Base-by-base conservation (phyloP, 2,113 vertebrate species). In the Apteryx mantelli region DNA sequence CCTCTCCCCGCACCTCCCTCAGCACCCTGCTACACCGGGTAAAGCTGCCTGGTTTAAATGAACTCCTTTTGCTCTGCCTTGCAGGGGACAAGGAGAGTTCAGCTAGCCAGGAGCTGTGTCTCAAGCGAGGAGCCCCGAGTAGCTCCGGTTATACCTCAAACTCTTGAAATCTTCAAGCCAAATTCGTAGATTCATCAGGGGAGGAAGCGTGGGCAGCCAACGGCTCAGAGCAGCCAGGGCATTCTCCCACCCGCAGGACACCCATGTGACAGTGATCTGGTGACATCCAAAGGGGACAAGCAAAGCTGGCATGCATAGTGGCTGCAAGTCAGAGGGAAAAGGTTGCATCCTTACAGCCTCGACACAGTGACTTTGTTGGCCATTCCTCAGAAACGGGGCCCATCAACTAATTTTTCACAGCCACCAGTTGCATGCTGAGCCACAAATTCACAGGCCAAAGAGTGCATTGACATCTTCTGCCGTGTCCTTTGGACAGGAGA, bases 61-160 rank as follows among this genome's bases (percentile, higher is more conserved):
- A 84, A 36, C 2, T 40, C n/a, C 58, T 42, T 86, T 73, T 60
- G 50, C 86, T 86, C 79, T 40, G 63, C 61, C 46, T 28, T 53
- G 63, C 53, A 21, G 65, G 85, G 79, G 70, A 11, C 46, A 91
- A 50, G 86, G 32, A 73, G 44, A 65, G 82, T 40, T 95, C 86
- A 95, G 86, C 58, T 82, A 73, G 48, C 63, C 86, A 80, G 53
- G 63, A 91, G 61, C 70, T 61, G 28, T 2, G 44, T 79, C 56
- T 44, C 64, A 6, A 1, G 36, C 56, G 55, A 68, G 30, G 53
- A 64, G 56, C n/a, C 76, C 20, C 22, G 11, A 38, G 77, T 5
- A 30, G 91, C 91, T 93, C 86, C 66, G 63, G 76, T 96, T 96
- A 94, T 88, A 93, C 48, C 75, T 94, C 10, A 0, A 91, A 85